Evolutionary conservation across 1,140 invertebrate species (phyloP), one percentile per base, ranked within the genome.

Genomic region (Metaphire vulgaris): DNA sequence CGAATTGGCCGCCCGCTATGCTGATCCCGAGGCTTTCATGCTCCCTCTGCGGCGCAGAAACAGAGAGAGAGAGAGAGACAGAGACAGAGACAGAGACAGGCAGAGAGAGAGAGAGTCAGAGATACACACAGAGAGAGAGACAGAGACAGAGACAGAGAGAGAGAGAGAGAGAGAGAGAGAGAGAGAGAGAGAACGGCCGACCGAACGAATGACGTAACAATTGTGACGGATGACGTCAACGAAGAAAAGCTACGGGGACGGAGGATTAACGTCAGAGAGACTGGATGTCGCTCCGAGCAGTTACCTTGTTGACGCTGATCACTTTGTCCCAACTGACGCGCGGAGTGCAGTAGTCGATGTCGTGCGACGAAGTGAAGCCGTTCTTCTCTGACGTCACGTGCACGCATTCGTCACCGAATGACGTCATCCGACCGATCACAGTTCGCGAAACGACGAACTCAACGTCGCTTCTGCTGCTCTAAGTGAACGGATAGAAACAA

Each of bases 1-100:
- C 82, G 34, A 79, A 79, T 32, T 86, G 70, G 1, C 85, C 85
- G 31, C 85, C 85, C 70, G 83, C 85, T 41, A 87, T 83, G 28
- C 85, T 76, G 81, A 87, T 82, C 15, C 85, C 85, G 33, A 86
- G 78, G 67, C 80, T 83, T 80, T 86, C 85, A 72, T 78, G 41
- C 1, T 69, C 71, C 56, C 77, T 78, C 80, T 80, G n/a, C n/a
- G n/a, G n/a, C n/a, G n/a, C n/a, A n/a, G n/a, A n/a, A n/a, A n/a
- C n/a, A n/a, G n/a, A n/a, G n/a, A n/a, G n/a, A n/a, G n/a, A n/a
- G n/a, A n/a, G n/a, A n/a, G n/a, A n/a, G n/a, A n/a, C n/a, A n/a
- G n/a, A n/a, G n/a, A n/a, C n/a, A n/a, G n/a, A n/a, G n/a, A n/a
- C n/a, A n/a, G n/a, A n/a, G n/a, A n/a, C n/a, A n/a, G n/a, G n/a